A percentile compares a stretch with the other conserved stretches of the same genome.
Conservation (phyloP, 92 coral and sea anemone species). For the Epizoanthus illoricatus region DNA sequence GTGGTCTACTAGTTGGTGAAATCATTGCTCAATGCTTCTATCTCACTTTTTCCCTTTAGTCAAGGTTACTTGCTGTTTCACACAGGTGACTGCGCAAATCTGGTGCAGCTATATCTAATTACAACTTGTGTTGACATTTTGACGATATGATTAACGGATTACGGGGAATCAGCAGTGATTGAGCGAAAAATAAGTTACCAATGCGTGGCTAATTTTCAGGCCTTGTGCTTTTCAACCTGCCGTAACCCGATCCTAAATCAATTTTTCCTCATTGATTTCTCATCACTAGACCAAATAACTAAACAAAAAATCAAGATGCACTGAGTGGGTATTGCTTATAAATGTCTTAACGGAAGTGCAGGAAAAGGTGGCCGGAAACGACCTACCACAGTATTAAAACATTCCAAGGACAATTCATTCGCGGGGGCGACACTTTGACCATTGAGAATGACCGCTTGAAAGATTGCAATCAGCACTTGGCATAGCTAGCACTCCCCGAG, state of each 20-base stretch:
- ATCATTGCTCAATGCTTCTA: too few relatives aligned
- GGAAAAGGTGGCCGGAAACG: slow-evolving; percentile 28
- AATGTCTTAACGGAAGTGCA: slow-evolving; percentile 21
- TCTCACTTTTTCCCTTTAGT: too few relatives aligned
- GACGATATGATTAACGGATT: slow-evolving; percentile 27
- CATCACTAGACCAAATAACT: slow-evolving; percentile 5
- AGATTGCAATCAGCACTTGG: not conserved
- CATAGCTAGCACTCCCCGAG: slow-evolving; percentile 3
- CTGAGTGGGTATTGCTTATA: slow-evolving; percentile 3
- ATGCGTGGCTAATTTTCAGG: not conserved
- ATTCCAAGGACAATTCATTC: slow-evolving; percentile 29
- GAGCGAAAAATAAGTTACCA: slow-evolving; percentile 18
- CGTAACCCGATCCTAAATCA: slow-evolving; percentile 20
- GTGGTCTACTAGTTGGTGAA: too few relatives aligned
- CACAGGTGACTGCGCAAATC: not conserved
- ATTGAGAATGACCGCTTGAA: slow-evolving; percentile 9
- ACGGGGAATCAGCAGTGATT: slow-evolving; percentile 33
- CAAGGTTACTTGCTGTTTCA: too few relatives aligned
- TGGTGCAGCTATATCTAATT: slow-evolving; percentile 20
- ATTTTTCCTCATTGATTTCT: slow-evolving; percentile 30
- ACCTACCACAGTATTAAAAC: slow-evolving; percentile 34
- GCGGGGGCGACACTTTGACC: slow-evolving; percentile 14
- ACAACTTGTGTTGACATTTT: slow-evolving; percentile 25
- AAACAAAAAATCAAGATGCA: slow-evolving; percentile 14
- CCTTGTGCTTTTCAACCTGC: not conserved